phyloP scores from a whole-genome alignment of 2,113 vertebrate species.

The Ramphastos sulfuratus region DNA sequence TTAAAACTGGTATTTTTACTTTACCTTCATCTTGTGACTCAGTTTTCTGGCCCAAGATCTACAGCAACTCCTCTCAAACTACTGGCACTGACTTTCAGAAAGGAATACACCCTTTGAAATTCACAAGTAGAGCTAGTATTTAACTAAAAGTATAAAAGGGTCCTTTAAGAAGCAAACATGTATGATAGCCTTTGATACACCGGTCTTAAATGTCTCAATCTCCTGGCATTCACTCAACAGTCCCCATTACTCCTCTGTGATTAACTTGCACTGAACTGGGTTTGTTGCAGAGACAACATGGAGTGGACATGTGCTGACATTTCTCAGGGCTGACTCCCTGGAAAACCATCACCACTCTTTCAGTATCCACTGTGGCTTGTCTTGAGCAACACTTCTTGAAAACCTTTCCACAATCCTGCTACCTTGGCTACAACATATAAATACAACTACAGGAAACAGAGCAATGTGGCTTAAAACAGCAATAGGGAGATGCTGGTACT shows the following conservation, averaged over 20 bases:
- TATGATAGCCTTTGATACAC: neutral
- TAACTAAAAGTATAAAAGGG: neutral
- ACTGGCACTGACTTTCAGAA: neutral
- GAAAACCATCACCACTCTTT: neutral
- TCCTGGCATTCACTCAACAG: neutral
- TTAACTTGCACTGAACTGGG: neutral
- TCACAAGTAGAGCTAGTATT: neutral
- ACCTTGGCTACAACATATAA: neutral
- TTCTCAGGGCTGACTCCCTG: neutral
- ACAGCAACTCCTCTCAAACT: neutral
- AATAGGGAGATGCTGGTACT: neutral
- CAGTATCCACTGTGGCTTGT: rapidly evolving
- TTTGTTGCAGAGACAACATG: neutral
- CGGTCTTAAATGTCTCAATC: neutral
- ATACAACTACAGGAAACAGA: neutral
- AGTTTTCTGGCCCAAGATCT: neutral
- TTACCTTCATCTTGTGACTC: neutral
- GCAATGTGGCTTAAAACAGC: neutral
- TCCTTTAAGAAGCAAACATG: neutral
- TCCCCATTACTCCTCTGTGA: neutral
- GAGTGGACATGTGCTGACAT: neutral
- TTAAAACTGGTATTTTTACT: neutral
- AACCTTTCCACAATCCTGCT: neutral
- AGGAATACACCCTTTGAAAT: neutral
- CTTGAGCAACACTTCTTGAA: neutral